Evolutionary conservation across 2,113 vertebrate species (phyloP).

Genomic region (Poeciliopsis prolifica): DNA sequence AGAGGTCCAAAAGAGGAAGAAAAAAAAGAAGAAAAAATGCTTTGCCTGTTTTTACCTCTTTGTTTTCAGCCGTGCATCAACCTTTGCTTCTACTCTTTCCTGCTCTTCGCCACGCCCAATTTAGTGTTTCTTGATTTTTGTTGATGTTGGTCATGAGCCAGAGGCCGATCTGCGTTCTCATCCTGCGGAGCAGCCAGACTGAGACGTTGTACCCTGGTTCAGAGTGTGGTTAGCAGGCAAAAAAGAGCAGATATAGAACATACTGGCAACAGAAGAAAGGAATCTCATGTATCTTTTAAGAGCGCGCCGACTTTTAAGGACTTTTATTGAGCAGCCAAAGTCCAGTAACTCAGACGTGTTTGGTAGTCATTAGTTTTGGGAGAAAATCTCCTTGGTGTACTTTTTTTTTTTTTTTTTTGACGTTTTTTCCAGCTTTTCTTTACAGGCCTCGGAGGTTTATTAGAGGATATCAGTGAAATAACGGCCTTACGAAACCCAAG

Average conservation of each 20-base stretch:
- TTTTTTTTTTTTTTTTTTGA: not conserved
- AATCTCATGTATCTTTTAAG: not conserved
- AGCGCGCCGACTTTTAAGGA: not conserved
- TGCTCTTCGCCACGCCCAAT: conserved; percentile 45
- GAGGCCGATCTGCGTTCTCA: conserved; percentile 28
- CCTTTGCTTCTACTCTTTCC: not conserved
- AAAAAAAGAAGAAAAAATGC: not conserved
- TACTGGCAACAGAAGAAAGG: conserved; percentile 4
- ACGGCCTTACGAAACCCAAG: no score
- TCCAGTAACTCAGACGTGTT: not conserved
- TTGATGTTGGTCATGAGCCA: conserved; percentile 54
- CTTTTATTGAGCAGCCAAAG: not conserved
- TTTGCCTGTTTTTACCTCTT: not conserved
- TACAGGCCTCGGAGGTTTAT: no score
- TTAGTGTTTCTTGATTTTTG: conserved; percentile 51
- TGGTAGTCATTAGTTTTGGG: not conserved
- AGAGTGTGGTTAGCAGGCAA: not conserved
- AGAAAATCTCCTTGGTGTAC: not conserved
- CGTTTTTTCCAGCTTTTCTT: no score
- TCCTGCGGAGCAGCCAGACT: conserved; percentile 25
- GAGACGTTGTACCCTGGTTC: conserved; percentile 8
- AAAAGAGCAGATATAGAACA: not conserved
- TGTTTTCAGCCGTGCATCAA: not conserved
- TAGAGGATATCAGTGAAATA: no score
- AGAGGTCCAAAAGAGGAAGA: not conserved